Percentiles rank a stretch among this genome's conserved stretches.
phyloP scores from a whole-genome alignment of 2,113 vertebrate genomes.

The Xiphophorus couchianus region DNA sequence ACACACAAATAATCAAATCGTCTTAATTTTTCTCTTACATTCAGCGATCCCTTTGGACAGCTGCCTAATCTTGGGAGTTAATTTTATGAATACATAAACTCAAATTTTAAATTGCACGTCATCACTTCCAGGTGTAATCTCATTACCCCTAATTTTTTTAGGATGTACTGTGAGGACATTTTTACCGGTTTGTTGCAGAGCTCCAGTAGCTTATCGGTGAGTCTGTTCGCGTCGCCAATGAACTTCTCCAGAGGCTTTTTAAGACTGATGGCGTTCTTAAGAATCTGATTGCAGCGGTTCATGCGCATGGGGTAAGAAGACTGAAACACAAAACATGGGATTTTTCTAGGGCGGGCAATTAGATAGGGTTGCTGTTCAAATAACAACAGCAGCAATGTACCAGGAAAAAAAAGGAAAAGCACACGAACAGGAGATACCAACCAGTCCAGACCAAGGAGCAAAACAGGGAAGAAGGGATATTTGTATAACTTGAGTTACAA shows the following conservation, averaged over 20 bases:
- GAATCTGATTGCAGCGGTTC: conserved; percentile 95
- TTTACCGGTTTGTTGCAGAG: conserved; percentile 95
- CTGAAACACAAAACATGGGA: conserved; percentile 68
- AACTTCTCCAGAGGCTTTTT: conserved; percentile 92
- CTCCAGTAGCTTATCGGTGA: conserved; percentile 95
- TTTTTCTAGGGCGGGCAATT: not conserved
- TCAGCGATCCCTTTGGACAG: not conserved
- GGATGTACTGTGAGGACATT: not conserved
- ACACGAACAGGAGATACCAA: not conserved
- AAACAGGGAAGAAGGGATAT: not conserved
- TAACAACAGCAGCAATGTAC: not conserved
- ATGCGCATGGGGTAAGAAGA: conserved; percentile 93
- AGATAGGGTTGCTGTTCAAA: not conserved
- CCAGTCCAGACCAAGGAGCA: not conserved
- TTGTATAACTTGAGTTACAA: no score
- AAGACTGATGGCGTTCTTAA: conserved; percentile 90
- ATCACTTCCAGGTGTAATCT: no score
- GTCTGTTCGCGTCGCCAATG: conserved; percentile 90
- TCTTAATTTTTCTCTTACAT: not conserved
- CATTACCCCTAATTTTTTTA: no score
- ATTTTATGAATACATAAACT: not conserved
- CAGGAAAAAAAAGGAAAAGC: not conserved
- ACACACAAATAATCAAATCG: not conserved
- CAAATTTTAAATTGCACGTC: not conserved
- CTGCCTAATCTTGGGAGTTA: not conserved